These are phyloP conservation scores for Drosophila willistoni DNA, from an alignment of 1,140 invertebrate species.

Conservation along the genomic window DNA sequence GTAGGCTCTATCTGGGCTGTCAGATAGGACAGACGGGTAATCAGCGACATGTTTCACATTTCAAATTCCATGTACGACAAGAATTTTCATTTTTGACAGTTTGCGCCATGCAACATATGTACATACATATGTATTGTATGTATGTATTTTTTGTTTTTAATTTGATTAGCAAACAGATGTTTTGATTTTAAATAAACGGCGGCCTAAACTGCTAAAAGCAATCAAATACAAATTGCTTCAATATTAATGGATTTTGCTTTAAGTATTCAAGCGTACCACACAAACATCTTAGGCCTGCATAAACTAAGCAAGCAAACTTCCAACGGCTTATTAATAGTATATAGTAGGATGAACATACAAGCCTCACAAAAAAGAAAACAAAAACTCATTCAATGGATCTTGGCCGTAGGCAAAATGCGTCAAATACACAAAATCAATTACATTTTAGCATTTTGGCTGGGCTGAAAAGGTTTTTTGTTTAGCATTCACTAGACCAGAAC, in stretches of 20 bases:
- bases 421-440: conserved; percentile 81
- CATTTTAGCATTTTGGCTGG: conserved; percentile 40
- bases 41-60: conserved; percentile 42
- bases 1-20: conserved; percentile 4
- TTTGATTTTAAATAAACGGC: conserved; percentile 27
- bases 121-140: background rate
- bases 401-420: conserved; percentile 53
- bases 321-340: conserved; percentile 64
- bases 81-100: conserved; percentile 40
- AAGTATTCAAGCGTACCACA: background rate
- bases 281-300: background rate
- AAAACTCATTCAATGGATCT: background rate
- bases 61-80: conserved; percentile 40
- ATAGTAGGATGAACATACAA: conserved; percentile 35
- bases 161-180: conserved; percentile 51
- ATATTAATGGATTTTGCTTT: no score
- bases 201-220: background rate
- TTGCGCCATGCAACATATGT: conserved; percentile 24
- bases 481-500: conserved; percentile 25
- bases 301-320: conserved; percentile 12
- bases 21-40: conserved; percentile 30
- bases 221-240: background rate
- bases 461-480: conserved; percentile 35
- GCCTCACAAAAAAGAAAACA: conserved; percentile 4
- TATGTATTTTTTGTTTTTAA: conserved; percentile 22